Evolutionary conservation across 2,113 vertebrate species (phyloP).

Genomic region (Ptychochromis oligacanthus): DNA sequence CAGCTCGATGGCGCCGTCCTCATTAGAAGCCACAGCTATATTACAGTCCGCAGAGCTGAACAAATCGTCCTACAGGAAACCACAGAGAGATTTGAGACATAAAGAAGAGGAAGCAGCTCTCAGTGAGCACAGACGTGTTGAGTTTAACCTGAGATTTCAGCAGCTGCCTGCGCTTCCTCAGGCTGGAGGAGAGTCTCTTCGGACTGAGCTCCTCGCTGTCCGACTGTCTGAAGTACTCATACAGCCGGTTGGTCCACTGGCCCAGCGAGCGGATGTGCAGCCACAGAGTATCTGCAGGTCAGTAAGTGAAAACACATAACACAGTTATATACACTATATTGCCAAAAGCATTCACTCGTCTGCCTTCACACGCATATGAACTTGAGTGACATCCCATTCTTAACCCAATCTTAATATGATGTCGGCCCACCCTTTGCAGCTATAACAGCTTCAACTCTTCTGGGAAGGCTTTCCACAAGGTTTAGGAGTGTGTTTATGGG

Average conservation of each 20-base stretch:
- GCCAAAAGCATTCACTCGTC: too few species aligned
- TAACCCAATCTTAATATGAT: too few species aligned
- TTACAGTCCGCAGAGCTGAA: conserved; percentile 32
- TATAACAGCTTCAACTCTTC: too few species aligned
- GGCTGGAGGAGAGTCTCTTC: conserved; percentile 62
- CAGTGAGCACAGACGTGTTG: background rate
- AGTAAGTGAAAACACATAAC: background rate
- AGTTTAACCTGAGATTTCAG: conserved; percentile 49
- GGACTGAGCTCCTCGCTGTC: background rate
- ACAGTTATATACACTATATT: too few species aligned
- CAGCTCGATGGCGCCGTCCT: conserved; percentile 78
- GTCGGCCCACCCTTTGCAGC: too few species aligned
- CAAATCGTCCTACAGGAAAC: conserved; percentile 63
- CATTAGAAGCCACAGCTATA: conserved; percentile 52
- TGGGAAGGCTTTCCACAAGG: too few species aligned
- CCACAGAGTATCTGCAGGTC: conserved; percentile 84
- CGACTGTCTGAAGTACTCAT: conserved; percentile 82
- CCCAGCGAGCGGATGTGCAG: conserved; percentile 88
- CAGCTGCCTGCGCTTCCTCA: conserved; percentile 47
- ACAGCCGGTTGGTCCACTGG: conserved; percentile 89
- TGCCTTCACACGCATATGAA: too few species aligned
- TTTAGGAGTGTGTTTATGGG: too few species aligned
- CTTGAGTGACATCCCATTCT: too few species aligned
- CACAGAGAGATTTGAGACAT: background rate
- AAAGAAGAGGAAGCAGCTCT: background rate